These are phyloP conservation scores for Lordiphosa collinella DNA, from an alignment of 1,140 invertebrate genomes.

Conservation along the genomic window DNA sequence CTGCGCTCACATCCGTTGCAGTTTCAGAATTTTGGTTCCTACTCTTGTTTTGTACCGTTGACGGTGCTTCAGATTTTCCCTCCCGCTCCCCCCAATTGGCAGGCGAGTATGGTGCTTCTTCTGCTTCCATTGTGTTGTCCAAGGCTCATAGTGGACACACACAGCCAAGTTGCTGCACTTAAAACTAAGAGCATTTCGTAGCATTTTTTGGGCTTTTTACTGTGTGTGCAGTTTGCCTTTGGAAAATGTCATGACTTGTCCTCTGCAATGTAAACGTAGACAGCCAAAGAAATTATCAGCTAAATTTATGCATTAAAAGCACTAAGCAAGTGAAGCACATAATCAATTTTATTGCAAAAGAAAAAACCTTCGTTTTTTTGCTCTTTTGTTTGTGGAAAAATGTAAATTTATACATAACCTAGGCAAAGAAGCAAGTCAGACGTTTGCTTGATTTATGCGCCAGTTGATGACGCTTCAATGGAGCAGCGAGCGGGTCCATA, in stretches of 20 bases:
- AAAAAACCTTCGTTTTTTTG: constrained; percentile 1
- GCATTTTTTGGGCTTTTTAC: constrained; percentile 28
- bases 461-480: constrained; percentile 72
- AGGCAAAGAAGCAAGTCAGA: constrained; percentile 25
- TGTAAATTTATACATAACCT: constrained; percentile 70
- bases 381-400: constrained; percentile 51
- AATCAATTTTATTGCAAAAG: constrained; percentile 71
- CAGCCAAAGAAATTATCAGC: no score
- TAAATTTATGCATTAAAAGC: constrained; percentile 31
- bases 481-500: constrained; percentile 48
- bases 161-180: constrained; percentile 30
- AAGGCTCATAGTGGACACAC: constrained; percentile 59
- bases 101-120: constrained; percentile 5
- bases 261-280: no score
- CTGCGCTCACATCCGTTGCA: constrained; percentile 63
- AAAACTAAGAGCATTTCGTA: constrained; percentile 23
- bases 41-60: constrained; percentile 1
- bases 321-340: constrained; percentile 42
- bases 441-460: constrained; percentile 68
- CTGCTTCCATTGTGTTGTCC: constrained; percentile 59
- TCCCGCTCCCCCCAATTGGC: neutral
- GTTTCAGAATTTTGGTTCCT: constrained; percentile 13
- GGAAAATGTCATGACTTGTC: neutral
- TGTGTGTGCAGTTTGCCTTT: constrained; percentile 20
- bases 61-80: constrained; percentile 1